Percentiles rank a stretch among this genome's conserved stretches.
These are phyloP conservation scores for Chiridota heheva DNA, from an alignment of 35 echinoderm and acorn worm genomes.

Conservation along the genomic window DNA sequence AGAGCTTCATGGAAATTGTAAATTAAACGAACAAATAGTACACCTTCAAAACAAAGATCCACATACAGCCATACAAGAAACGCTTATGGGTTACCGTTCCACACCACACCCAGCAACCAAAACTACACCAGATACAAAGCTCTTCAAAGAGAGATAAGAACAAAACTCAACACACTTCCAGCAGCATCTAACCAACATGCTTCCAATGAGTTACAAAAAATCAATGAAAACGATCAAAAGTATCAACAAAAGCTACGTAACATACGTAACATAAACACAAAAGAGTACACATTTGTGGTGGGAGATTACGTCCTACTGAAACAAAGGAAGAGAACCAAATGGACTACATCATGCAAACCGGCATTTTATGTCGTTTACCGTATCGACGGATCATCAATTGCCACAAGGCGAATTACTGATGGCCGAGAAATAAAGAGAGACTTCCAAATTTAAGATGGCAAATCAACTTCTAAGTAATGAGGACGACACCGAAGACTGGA, in stretches of 20 bases:
- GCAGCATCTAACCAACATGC: no score
- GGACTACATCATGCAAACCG: conserved; percentile 63
- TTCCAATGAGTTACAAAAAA: conserved; percentile 16
- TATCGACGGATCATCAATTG: conserved; percentile 56
- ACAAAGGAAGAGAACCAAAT: conserved; percentile 61
- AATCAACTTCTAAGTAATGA: conserved; percentile 28
- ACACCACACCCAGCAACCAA: conserved; percentile 55
- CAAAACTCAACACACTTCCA: no score
- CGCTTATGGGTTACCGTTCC: conserved; percentile 64
- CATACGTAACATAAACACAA: conserved; percentile 55
- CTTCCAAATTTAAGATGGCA: conserved; percentile 52
- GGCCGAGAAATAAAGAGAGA: conserved; percentile 50
- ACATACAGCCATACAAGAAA: conserved; percentile 45
- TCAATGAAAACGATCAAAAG: background rate
- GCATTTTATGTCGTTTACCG: conserved; percentile 69
- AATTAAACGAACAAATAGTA: conserved; percentile 60
- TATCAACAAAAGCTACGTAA: background rate
- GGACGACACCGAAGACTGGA: conserved; percentile 39
- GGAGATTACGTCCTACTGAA: conserved; percentile 60
- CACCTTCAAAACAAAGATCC: conserved; percentile 31
- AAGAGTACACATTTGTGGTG: conserved; percentile 36
- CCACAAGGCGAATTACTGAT: conserved; percentile 64
- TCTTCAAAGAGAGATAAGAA: conserved; percentile 45
- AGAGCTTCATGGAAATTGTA: conserved; percentile 65
- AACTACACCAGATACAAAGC: conserved; percentile 54